Evolutionary conservation across 2,113 vertebrate species (phyloP), one percentile per base, ranked within the genome.

Genomic region (Natator depressus): DNA sequence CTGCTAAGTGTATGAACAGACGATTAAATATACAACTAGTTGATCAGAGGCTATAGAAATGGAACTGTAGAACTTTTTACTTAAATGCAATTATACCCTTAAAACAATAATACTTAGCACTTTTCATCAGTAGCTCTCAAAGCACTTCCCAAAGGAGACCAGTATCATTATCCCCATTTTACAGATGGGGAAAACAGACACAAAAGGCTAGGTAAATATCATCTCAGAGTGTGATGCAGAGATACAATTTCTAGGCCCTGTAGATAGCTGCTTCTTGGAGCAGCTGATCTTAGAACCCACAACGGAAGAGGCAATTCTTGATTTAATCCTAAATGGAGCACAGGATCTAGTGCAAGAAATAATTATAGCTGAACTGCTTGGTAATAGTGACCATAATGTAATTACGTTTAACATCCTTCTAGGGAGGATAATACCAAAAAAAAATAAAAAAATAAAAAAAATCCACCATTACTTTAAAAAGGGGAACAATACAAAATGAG

Each of bases 21-120:
- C 93, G 85, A 95, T 94, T 57, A 95, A 96, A 91, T 96, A 95
- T 75, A 79, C 42, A 97, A 93, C 97, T 95, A 96, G 83, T 88
- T 94, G 96, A 96, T 89, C 95, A 92, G 93, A 94, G 65, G 65
- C 90, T 83, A 75, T 57, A 92, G n/a, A 0, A 0, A 81, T 83
- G 83, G 65, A 75, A 92, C 35, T 42, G 81, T 38, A 62, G 82
- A 82, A 11, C 57, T 88, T 92, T 88, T 62, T 89, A 95, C 65
- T 88, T 81, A 95, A 65, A 51, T 92, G 84, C 91, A 62, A 88
- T 92, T 95, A 95, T 89, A 83, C 55, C 84, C 75, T 96, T 88
- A 91, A 88, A 92, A n/a, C 59, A 86, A 84, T 92, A 94, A 82
- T 87, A 91, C 53, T 75, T 93, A 47, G 57, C 65, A 86, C 69